Evolutionary conservation across 2,797 vertebrate species (phyloP), one percentile per base, ranked within the genome.

Genomic region (Iguana delicatissima): DNA sequence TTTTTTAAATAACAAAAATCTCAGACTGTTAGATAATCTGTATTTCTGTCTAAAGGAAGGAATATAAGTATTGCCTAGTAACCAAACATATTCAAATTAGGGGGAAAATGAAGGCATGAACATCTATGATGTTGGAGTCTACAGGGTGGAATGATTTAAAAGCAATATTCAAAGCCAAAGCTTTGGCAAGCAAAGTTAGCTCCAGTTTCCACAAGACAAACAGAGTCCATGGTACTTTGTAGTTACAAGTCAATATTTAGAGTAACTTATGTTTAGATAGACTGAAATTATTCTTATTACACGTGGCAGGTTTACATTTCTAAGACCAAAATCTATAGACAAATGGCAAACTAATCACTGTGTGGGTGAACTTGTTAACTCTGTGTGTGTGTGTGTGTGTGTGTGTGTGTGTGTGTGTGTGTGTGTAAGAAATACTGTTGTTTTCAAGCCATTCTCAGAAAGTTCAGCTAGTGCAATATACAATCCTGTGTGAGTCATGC

Each of bases 81-180:
- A 55, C 29, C n/a, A 38, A n/a, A 83, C 69, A 57, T 74, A 86
- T 83, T 86, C 57, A 79, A 74, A 83, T 26, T 32, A 67, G 29
- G 77, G 29, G 50, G 42, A 38, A 62, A 89, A 92, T 55, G 42
- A 62, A 74, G 55, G 16, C 72, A 57, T 69, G 46, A 67, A 79
- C 73, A 86, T 77, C 64, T 77, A 67, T 89, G 67, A 91, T 76
- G n/a, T 55, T 74, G 57, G 87, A 86, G 67, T 88, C 59, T 77
- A n/a, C 62, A 52, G 32, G 18, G 29, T 73, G 83, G 24, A 67
- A 85, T 62, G 64, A 57, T 91, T 82, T 82, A 73, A 86, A 76
- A 10, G 55, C 67, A 76, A 24, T n/a, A 9, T 86, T 83, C 22
- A 76, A 76, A 87, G n/a, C 13, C n/a, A 67, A 77, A 79, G n/a